Base-by-base conservation (phyloP, 2,888 invertebrate species). In the Augochlorella aurata region DNA sequence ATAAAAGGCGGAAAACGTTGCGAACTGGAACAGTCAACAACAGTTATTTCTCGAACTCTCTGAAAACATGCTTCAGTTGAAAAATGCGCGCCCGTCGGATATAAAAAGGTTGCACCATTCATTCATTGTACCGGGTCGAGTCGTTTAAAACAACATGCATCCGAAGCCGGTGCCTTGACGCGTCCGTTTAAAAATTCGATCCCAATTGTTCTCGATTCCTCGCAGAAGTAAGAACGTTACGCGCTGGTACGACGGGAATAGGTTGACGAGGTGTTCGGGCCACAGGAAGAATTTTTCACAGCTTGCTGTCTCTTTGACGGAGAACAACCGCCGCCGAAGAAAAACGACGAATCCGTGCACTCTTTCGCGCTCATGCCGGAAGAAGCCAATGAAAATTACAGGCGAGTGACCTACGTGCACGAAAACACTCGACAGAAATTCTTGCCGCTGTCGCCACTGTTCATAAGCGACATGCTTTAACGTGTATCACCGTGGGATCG, bases 381-480 rank as follows among this genome's bases (percentile, higher is more conserved):
- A 21, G 38, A 16, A n/a, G 38, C 52, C 38, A 38, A 52, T 21
- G 69, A 69, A 52, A 7, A 21, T 54, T 44, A 21, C 44, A 16
- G 49, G 24, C 61, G 24, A 63, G 21, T 14, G 47, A 72, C 14
- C 47, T n/a, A 16, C 47, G 47, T 29, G 12, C 45, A 38, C 52
- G 24, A 18, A 45, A 68, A 47, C 45, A 52, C 47, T 38, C 49
- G 29, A 38, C 21, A 10, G 18, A 50, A 38, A 24, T 38, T 21
- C 14, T 52, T 44, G 12, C 38, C 38, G 61, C 8, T n/a, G n/a
- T 54, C 24, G 5, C 44, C n/a, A 50, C 52, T 52, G 69, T 76
- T 79, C 68, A 76, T 81, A 74, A 81, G 45, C 49, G 61, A 69
- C 14, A 49, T 47, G 29, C n/a, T 61, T 67, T 66, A 70, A 58